Conservation (phyloP, 23 tunicate species). For the Pegea sp. region DNA sequence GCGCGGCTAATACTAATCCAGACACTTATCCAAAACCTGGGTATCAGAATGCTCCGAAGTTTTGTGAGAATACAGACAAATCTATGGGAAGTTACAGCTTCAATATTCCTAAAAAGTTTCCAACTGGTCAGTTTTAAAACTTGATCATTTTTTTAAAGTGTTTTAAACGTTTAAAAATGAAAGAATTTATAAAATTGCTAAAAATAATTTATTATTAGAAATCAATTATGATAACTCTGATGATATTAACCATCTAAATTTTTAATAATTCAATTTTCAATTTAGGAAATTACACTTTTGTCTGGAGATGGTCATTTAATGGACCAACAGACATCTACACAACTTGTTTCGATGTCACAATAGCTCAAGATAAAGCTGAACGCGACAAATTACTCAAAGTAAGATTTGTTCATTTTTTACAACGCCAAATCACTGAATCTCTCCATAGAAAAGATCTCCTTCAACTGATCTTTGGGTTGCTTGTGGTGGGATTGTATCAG, state of each 20-base stretch:
- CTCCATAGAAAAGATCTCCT: too few species aligned
- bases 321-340: conserved; percentile 34
- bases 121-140: too few species aligned
- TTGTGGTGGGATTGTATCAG: conserved; percentile 8
- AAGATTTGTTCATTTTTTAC: conserved; percentile 3
- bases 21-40: conserved; percentile 78
- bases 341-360: conserved; percentile 82
- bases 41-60: conserved; percentile 61
- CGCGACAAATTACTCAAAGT: conserved; percentile 23
- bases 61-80: conserved; percentile 62
- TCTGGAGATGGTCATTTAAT: conserved; percentile 89
- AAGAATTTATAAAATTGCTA: too few species aligned
- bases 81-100: conserved; percentile 62
- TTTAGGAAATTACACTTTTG: conserved; percentile 71
- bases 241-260: too few species aligned
- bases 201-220: too few species aligned
- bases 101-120: conserved; percentile 39
- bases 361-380: conserved; percentile 16
- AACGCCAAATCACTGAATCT: too few species aligned
- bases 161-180: too few species aligned
- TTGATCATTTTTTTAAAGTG: too few species aligned
- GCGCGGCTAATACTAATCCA: conserved; percentile 1
- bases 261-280: too few species aligned
- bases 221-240: too few species aligned
- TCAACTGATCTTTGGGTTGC: conserved; percentile 6